Percentiles rank a stretch among this genome's conserved stretches.
These are phyloP conservation scores for Squalus acanthias DNA, from an alignment of 2,797 vertebrate species.

Conservation along the genomic window DNA sequence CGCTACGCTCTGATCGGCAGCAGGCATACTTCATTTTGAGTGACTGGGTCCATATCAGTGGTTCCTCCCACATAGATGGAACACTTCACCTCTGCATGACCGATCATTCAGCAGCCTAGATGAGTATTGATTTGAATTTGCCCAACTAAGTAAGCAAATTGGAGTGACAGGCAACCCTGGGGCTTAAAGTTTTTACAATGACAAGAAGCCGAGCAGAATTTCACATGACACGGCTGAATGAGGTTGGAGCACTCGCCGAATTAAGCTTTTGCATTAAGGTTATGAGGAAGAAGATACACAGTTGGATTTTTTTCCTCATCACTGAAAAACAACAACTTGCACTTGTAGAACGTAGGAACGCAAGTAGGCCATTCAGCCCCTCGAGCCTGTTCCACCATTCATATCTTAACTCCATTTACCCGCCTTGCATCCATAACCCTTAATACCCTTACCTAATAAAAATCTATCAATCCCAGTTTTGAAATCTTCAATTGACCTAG, in stretches of 20 bases:
- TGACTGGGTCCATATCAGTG: background rate
- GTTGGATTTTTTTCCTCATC: background rate
- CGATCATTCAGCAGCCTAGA: background rate
- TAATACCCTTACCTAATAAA: background rate
- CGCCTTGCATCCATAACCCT: background rate
- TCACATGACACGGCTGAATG: background rate
- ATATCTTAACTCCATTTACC: background rate
- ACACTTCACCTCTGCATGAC: slow-evolving; percentile 28
- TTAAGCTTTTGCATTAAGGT: background rate
- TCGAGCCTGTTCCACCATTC: background rate
- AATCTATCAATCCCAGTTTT: background rate
- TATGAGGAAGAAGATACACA: background rate
- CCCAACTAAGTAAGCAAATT: background rate
- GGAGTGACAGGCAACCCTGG: slow-evolving; percentile 29
- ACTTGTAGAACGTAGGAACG: background rate
- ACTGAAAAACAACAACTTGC: background rate
- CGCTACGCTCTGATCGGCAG: background rate
- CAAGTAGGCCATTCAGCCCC: too few species aligned
- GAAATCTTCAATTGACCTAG: background rate
- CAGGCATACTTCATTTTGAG: background rate
- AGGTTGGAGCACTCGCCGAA: background rate
- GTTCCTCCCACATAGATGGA: background rate
- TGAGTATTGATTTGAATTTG: slow-evolving; percentile 26
- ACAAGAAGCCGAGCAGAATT: background rate
- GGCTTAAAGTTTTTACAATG: background rate